Base-by-base conservation (phyloP, 2,113 vertebrate species). In the Catharus bicknelli region DNA sequence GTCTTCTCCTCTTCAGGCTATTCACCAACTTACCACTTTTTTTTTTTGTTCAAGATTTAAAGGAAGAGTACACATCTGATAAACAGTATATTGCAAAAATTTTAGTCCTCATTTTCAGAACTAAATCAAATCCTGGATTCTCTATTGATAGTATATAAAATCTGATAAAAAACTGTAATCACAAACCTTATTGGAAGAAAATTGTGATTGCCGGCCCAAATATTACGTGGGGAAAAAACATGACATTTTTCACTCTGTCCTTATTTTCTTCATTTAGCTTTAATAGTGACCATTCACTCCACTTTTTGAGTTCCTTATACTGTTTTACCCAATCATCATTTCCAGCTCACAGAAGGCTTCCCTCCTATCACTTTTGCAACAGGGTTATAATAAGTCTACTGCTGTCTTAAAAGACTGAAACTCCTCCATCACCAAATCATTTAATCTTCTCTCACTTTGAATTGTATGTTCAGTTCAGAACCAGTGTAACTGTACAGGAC, bases 161-260 rank as follows among this genome's bases (percentile, higher is more conserved):
- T 40, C 21, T 63, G 27, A 63, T 34, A 4, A 78, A 69, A 81
- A 1, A 2, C 20, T 43, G 17, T 38, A 53, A 29, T 57, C 66
- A 74, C 15, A 80, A 91, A 73, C 6, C 4, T 2, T 38, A 11
- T 15, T 29, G 22, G 42, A 88, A 61, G 23, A 74, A 78, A 61
- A 55, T 25, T 19, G 5, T 58, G 30, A 45, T n/a, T 72, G 7
- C 11, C 7, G 40, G 32, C 15, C 22, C 45, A 48, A 84, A 87
- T 16, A 2, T 17, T 61, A 29, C 20, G 4, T 23, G 6, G 9
- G 3, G 2, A 47, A 10, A 10, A 15, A 73, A 61, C 3, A 18
- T 7, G 57, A 0, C 5, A 21, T 47, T 2, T 74, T 26, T 38
- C 27, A 40, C 29, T 77, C 34, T 76, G 13, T 13, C 4, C 10